Evolutionary conservation across 2,888 invertebrate genomes (phyloP).

Genomic region (Drosophila infuscata): DNA sequence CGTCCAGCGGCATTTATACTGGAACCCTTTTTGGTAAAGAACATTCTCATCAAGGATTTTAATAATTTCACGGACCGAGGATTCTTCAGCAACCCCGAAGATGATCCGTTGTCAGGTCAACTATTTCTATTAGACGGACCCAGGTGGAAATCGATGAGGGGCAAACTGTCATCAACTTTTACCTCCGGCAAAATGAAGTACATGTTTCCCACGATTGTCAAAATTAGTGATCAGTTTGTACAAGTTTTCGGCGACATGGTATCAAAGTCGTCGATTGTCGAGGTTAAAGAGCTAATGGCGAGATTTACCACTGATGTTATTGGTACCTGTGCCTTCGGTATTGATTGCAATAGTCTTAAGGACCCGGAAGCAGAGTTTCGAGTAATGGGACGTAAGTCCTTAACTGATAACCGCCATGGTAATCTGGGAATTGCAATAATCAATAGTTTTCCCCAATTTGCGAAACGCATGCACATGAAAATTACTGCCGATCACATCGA

Average conservation of each 20-base stretch:
- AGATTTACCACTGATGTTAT: constrained; percentile 86
- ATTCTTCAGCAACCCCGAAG: constrained; percentile 76
- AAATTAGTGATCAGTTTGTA: constrained; percentile 62
- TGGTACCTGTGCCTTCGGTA: constrained; percentile 85
- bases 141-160: constrained; percentile 85
- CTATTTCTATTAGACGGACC: constrained; percentile 83
- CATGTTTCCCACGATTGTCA: constrained; percentile 84
- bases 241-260: constrained; percentile 58
- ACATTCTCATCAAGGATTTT: constrained; percentile 81
- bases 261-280: constrained; percentile 53
- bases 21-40: constrained; percentile 64
- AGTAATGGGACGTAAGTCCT: constrained; percentile 67
- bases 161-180: constrained; percentile 85
- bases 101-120: constrained; percentile 83
- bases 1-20: constrained; percentile 67
- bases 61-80: constrained; percentile 83
- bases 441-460: constrained; percentile 60
- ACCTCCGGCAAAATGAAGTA: constrained; percentile 86
- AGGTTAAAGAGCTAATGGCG: constrained; percentile 79
- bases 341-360: constrained; percentile 84
- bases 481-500: constrained; percentile 63
- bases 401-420: constrained; percentile 44
- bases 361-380: constrained; percentile 84
- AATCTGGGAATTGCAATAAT: constrained; percentile 36
- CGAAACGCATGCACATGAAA: constrained; percentile 64